Conservation (phyloP, 2,888 invertebrate genomes). For the Dryomyza anilis region DNA sequence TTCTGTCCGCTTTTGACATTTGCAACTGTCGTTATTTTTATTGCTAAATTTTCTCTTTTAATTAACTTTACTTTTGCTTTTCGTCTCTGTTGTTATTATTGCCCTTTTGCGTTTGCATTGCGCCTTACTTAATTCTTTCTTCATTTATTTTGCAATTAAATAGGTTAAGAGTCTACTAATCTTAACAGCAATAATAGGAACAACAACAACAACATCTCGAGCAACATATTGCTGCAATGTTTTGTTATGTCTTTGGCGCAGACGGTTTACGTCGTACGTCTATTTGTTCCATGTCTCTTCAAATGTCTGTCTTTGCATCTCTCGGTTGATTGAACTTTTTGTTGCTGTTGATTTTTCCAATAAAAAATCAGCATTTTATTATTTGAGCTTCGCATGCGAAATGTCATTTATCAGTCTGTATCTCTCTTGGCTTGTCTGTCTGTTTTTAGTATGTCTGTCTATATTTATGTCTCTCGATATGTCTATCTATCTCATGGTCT, state of each 20-base stretch:
- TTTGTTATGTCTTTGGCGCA: neutral
- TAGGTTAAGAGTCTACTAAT: constrained; percentile 7
- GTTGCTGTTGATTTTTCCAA: constrained; percentile 16
- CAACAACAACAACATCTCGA: neutral
- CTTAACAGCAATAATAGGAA: neutral
- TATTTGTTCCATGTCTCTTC: neutral
- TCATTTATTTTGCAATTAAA: neutral
- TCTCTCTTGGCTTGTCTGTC: neutral
- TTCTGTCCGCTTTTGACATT: neutral
- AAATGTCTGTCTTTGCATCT: neutral
- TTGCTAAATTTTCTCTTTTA: neutral
- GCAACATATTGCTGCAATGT: neutral
- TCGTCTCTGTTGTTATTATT: neutral
- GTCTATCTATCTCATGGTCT: neutral
- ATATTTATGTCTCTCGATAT: neutral
- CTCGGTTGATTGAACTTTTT: constrained; percentile 17
- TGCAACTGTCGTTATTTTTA: neutral
- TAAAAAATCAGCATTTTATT: constrained; percentile 3
- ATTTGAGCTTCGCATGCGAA: neutral
- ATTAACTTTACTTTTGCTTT: constrained; percentile 3
- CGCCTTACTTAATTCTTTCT: neutral
- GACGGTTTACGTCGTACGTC: neutral
- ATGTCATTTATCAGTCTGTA: neutral
- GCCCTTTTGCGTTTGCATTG: neutral
- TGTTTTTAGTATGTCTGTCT: neutral